Evolutionary conservation across 30 jellyfish, hydroid and myxozoan species (phyloP).

Genomic region (Hydractinia echinata): DNA sequence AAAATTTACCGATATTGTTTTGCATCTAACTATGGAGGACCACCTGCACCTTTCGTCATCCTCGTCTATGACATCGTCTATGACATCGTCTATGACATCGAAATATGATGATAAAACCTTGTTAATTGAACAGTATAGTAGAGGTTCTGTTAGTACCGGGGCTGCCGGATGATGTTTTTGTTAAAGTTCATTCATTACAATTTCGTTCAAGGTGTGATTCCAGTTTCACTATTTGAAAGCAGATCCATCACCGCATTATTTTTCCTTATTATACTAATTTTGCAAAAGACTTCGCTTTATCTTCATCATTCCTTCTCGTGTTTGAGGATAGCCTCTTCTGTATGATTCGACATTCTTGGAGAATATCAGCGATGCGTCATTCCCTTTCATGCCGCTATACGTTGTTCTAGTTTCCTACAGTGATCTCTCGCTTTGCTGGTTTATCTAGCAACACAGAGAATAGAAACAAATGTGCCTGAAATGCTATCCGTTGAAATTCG

Average conservation of each 20-base stretch:
- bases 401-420: background rate
- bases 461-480: too few relatives aligned
- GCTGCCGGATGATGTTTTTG: background rate
- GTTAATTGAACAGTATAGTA: background rate
- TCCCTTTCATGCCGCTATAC: background rate
- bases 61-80: background rate
- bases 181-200: background rate
- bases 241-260: background rate
- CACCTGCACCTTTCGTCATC: constrained; percentile 12
- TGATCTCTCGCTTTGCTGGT: background rate
- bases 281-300: background rate
- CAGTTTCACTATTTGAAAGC: background rate
- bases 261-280: background rate
- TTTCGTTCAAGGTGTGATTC: background rate
- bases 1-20: background rate
- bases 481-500: too few relatives aligned
- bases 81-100: background rate
- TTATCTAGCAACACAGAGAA: too few relatives aligned
- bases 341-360: background rate
- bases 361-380: background rate
- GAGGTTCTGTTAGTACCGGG: background rate
- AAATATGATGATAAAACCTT: background rate
- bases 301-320: background rate
- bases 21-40: background rate
- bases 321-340: background rate